A percentile compares a stretch with the other conserved stretches of the same genome.
Conservation (phyloP, 92 coral and sea anemone genomes). For the Phymanthus crucifer region DNA sequence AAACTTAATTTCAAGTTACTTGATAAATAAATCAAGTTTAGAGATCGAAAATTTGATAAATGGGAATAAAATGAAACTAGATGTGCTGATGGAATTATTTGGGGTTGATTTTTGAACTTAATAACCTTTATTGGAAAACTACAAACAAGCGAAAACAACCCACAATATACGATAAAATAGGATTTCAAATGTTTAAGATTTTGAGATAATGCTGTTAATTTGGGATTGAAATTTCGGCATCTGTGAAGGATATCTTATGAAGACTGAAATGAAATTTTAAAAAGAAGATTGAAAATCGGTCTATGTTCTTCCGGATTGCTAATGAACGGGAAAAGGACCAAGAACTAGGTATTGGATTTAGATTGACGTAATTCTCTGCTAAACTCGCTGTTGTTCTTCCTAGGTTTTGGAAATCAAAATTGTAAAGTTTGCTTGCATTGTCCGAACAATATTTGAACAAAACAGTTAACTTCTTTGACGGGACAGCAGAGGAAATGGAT, state of each 20-base stretch:
- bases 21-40: no score
- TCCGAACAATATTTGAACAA: no score
- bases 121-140: neutral
- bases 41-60: no score
- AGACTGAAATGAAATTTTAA: neutral
- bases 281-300: neutral
- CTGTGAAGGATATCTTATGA: neutral
- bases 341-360: neutral
- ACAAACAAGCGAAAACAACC: neutral
- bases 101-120: no score
- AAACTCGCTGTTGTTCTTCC: neutral
- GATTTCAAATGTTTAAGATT: neutral
- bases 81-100: no score
- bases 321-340: neutral
- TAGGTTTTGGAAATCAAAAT: no score
- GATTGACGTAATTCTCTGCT: neutral
- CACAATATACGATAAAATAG: neutral
- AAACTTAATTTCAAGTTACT: neutral
- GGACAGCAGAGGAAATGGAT: neutral
- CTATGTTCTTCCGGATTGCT: neutral
- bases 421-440: no score
- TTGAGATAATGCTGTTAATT: neutral
- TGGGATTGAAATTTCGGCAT: neutral
- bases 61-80: no score
- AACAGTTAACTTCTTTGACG: neutral